phyloP scores from a whole-genome alignment of 2,797 vertebrate species.

The Austrolebias charrua region DNA sequence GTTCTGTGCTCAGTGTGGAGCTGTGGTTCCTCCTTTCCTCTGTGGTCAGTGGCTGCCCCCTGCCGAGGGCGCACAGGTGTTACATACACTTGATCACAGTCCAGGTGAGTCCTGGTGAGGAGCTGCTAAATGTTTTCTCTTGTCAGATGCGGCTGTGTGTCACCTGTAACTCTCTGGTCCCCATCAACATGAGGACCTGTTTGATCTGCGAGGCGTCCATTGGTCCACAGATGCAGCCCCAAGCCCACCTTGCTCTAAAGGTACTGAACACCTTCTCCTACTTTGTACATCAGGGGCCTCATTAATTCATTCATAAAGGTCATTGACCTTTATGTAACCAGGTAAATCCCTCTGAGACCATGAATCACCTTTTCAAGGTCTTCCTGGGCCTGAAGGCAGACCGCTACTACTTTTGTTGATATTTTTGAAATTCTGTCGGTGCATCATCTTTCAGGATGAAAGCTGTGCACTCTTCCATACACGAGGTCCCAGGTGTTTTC shows the following conservation, averaged over 20 bases:
- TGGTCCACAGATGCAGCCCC: constrained; percentile 75
- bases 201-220: constrained; percentile 87
- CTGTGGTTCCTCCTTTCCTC: constrained; percentile 74
- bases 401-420: no score
- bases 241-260: constrained; percentile 74
- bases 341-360: no score
- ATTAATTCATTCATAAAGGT: no score
- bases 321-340: no score
- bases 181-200: constrained; percentile 81
- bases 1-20: constrained; percentile 89
- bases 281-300: no score
- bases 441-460: no score
- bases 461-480: no score
- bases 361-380: no score
- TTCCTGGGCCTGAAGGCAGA: no score
- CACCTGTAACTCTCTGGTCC: constrained; percentile 83
- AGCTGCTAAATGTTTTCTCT: background rate
- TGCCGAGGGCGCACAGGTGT: constrained; percentile 84
- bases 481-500: background rate
- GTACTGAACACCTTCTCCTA: constrained; percentile 56
- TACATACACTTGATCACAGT: background rate
- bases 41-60: constrained; percentile 69
- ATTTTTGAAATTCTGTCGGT: no score
- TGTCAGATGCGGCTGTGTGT: constrained; percentile 81
- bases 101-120: background rate